These are phyloP conservation scores for Aspidapion aeneum DNA, from an alignment of 2,888 invertebrate species.

Conservation along the genomic window DNA sequence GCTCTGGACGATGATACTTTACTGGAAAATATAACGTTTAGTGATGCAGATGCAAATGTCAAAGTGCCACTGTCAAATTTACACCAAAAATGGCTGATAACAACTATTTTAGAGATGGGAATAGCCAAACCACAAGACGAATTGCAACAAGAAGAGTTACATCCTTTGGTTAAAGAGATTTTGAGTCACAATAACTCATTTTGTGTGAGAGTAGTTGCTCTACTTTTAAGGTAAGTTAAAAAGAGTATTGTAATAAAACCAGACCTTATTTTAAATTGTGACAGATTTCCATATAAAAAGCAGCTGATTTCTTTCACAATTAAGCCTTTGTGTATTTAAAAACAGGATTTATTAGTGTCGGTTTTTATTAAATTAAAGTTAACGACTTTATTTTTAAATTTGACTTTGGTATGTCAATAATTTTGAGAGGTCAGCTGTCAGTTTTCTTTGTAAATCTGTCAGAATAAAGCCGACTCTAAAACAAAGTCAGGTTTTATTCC, in stretches of 20 bases:
- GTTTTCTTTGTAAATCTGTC: too few relatives aligned
- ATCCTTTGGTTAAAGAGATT: constrained; percentile 70
- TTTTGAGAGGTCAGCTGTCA: too few relatives aligned
- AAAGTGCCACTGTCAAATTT: constrained; percentile 56
- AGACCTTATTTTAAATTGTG: constrained; percentile 3
- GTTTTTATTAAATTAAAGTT: too few relatives aligned
- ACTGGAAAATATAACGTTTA: constrained; percentile 72
- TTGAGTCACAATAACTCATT: constrained; percentile 66
- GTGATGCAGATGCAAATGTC: constrained; percentile 51
- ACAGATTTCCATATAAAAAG: too few relatives aligned
- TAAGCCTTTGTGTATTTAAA: too few relatives aligned
- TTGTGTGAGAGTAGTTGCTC: constrained; percentile 69
- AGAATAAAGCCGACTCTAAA: too few relatives aligned
- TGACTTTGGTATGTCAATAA: too few relatives aligned
- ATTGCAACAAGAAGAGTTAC: constrained; percentile 75
- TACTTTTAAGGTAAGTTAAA: constrained; percentile 53
- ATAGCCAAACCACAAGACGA: constrained; percentile 77
- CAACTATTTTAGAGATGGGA: constrained; percentile 68
- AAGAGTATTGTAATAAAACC: too few relatives aligned
- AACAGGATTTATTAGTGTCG: too few relatives aligned
- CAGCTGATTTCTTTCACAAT: too few relatives aligned
- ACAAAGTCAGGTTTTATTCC: too few relatives aligned
- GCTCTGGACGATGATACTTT: constrained; percentile 83
- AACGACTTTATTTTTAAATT: too few relatives aligned
- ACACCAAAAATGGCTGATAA: constrained; percentile 76